phyloP scores from a whole-genome alignment of 2,113 vertebrate genomes.

The Pseudorectes ferrugineus region DNA sequence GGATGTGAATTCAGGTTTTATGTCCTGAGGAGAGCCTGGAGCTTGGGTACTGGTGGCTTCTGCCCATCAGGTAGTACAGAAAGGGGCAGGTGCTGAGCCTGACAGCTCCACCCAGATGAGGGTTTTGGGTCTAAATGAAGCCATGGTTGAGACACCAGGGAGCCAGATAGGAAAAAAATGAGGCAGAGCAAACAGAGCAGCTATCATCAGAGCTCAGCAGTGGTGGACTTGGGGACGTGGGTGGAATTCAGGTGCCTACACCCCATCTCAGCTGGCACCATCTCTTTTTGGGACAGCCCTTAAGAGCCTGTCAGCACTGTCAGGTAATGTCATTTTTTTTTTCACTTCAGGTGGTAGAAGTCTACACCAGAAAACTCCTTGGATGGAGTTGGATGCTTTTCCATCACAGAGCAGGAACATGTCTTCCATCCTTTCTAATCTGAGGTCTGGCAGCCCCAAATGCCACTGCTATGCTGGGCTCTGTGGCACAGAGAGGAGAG shows the following conservation, averaged over 20 bases:
- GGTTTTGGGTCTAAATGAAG: not conserved
- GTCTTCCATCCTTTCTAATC: not conserved
- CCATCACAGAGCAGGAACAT: not conserved
- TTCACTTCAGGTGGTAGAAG: not conserved
- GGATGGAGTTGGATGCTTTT: not conserved
- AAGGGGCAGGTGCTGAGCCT: not conserved
- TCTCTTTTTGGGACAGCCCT: not conserved
- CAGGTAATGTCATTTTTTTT: not conserved
- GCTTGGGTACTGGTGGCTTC: not conserved
- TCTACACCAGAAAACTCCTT: not conserved
- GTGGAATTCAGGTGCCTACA: not conserved
- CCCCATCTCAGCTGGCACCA: not conserved
- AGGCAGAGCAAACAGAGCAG: not conserved
- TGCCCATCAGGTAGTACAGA: not conserved
- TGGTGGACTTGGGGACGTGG: accelerated
- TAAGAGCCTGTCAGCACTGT: not conserved
- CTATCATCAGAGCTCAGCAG: not conserved
- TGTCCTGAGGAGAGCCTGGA: not conserved
- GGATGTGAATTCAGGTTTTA: not conserved
- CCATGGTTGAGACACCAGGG: not conserved
- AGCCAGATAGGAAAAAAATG: not conserved
- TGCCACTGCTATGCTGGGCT: accelerated
- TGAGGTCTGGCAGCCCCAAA: not conserved
- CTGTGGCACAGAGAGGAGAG: not conserved
- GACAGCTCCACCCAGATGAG: not conserved